A percentile compares a stretch with the other conserved stretches of the same genome.
phyloP scores from a whole-genome alignment of 2,888 invertebrate species.

The Theretra japonica region DNA sequence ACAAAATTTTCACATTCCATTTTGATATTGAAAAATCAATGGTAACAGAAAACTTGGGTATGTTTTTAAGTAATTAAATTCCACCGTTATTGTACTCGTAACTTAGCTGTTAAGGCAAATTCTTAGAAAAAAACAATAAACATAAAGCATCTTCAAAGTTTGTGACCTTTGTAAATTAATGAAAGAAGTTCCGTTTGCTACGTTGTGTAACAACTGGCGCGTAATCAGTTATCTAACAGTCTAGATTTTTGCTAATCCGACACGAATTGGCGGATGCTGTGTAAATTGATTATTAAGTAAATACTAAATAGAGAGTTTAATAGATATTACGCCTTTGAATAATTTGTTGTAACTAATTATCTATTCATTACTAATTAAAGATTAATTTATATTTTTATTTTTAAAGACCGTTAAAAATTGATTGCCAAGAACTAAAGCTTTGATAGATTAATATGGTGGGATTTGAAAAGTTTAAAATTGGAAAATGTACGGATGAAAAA shows the following conservation, averaged over 20 bases:
- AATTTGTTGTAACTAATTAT: neutral
- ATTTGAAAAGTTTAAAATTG: too few species aligned
- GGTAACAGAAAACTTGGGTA: too few species aligned
- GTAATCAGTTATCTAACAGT: conserved; percentile 2
- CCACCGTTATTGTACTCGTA: too few species aligned
- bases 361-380: too few species aligned
- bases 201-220: neutral
- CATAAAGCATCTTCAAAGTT: neutral
- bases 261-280: neutral
- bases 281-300: neutral
- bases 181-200: neutral
- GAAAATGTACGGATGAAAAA: too few species aligned
- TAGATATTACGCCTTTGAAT: neutral
- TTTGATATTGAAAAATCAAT: too few species aligned
- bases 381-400: too few species aligned
- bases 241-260: neutral
- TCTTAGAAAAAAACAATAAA: too few species aligned
- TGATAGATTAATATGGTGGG: neutral
- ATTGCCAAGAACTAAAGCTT: too few species aligned
- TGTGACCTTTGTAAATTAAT: neutral
- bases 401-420: neutral
- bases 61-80: too few species aligned
- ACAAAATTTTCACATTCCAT: too few species aligned
- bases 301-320: neutral
- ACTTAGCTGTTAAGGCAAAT: too few species aligned